These are phyloP conservation scores for Artemia sp. DNA, from an alignment of 2,888 invertebrate genomes.

Conservation along the genomic window DNA sequence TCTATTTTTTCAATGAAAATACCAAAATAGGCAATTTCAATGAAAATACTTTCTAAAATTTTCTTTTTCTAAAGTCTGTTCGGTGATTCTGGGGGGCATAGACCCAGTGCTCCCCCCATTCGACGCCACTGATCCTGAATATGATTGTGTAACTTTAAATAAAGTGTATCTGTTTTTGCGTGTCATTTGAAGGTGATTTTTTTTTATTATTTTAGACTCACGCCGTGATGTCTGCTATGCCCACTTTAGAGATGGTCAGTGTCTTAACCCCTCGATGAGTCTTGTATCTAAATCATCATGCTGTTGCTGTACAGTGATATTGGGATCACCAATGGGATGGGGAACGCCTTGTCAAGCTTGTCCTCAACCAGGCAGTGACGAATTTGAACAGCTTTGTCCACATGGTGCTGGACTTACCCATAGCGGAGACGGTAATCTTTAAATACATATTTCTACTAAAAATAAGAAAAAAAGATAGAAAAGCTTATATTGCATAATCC, in stretches of 20 bases:
- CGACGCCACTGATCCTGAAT: background rate
- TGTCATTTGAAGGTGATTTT: slow-evolving; percentile 19
- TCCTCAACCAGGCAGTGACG: slow-evolving; percentile 48
- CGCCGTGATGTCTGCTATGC: slow-evolving; percentile 63
- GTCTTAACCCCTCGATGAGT: slow-evolving; percentile 52
- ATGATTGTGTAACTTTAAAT: slow-evolving; percentile 12
- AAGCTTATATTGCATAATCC: no score
- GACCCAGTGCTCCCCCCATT: no score
- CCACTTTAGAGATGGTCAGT: slow-evolving; percentile 55
- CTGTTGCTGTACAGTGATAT: slow-evolving; percentile 53
- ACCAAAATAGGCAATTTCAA: no score
- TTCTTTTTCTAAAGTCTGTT: no score
- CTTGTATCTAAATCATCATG: slow-evolving; percentile 70
- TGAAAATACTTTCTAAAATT: no score
- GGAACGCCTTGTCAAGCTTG: slow-evolving; percentile 60
- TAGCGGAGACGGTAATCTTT: slow-evolving; percentile 47
- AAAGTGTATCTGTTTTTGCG: slow-evolving; percentile 16
- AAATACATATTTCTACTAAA: background rate
- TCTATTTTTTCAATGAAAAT: no score
- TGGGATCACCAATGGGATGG: slow-evolving; percentile 57
- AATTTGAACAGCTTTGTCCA: slow-evolving; percentile 54
- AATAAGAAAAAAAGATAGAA: no score
- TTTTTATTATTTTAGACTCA: slow-evolving; percentile 42
- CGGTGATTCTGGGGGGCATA: no score
- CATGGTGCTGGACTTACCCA: slow-evolving; percentile 61